phyloP scores from a whole-genome alignment of 2,113 vertebrate species.

The Pseudolaguvia tuberculata region DNA sequence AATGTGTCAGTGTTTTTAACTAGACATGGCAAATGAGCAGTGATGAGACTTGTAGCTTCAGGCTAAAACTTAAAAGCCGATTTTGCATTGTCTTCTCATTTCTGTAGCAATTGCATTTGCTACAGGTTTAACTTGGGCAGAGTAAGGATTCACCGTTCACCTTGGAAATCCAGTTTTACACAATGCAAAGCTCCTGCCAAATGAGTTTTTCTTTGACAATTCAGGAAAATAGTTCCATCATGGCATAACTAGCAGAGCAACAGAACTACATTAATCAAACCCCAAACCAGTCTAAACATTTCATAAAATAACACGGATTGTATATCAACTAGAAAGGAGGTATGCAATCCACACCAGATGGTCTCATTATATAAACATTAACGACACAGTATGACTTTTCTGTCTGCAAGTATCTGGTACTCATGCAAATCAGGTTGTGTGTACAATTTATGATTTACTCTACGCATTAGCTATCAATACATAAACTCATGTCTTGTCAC shows the following conservation, averaged over 20 bases:
- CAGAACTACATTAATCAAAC: conserved; percentile 8
- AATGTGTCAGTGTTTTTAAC: conserved; percentile 5
- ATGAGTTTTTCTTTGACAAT: not conserved
- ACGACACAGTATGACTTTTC: conserved; percentile 37
- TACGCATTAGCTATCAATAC: not conserved
- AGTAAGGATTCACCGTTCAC: not conserved
- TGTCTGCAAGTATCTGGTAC: conserved; percentile 19
- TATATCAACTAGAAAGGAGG: conserved; percentile 31
- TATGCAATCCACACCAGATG: conserved; percentile 34
- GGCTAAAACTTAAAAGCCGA: not conserved
- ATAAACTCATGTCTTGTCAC: not conserved
- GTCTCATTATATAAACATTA: conserved; percentile 43
- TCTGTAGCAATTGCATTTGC: not conserved
- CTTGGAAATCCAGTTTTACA: not conserved
- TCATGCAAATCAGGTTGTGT: conserved; percentile 26
- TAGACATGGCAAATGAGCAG: conserved; percentile 11
- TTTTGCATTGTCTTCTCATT: conserved; percentile 11
- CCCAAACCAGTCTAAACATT: conserved; percentile 7
- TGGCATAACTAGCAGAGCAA: conserved; percentile 6
- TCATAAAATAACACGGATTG: conserved; percentile 5
- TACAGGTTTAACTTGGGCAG: not conserved
- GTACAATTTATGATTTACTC: conserved; percentile 2
- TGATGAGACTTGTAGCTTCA: conserved; percentile 6
- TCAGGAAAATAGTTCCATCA: not conserved
- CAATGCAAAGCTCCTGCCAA: not conserved